Evolutionary conservation across 1,140 invertebrate genomes (phyloP).

Genomic region (Cephus cinctus): DNA sequence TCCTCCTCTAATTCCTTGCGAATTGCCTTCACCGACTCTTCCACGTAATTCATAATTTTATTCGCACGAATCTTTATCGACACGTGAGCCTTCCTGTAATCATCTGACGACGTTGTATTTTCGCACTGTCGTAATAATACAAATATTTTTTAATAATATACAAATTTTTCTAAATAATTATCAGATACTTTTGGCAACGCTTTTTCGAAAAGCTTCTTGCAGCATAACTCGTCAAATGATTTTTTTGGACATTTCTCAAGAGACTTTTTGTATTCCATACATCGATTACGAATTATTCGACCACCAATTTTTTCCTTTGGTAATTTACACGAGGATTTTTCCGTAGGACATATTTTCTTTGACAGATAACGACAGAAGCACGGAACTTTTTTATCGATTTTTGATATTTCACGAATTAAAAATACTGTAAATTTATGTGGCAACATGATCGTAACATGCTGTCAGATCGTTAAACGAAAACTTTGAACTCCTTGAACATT

Average conservation of each 20-base stretch:
- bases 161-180: constrained; percentile 9
- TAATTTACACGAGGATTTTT: constrained; percentile 4
- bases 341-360: neutral
- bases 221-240: too few relatives aligned
- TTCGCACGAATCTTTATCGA: neutral
- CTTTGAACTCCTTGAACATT: too few relatives aligned
- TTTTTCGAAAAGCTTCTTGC: neutral
- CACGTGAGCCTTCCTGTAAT: constrained; percentile 13
- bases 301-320: too few relatives aligned
- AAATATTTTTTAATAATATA: too few relatives aligned
- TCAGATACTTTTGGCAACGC: neutral
- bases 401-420: constrained; percentile 5
- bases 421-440: constrained; percentile 20
- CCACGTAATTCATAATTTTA: constrained; percentile 12
- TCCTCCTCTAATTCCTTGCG: neutral
- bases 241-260: constrained; percentile 16
- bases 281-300: constrained; percentile 8
- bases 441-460: too few relatives aligned
- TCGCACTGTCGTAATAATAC: too few relatives aligned
- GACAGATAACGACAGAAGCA: neutral
- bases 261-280: constrained; percentile 1
- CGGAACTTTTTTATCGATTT: neutral
- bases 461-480: too few relatives aligned
- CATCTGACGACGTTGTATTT: constrained; percentile 10
- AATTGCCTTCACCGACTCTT: neutral